Evolutionary conservation across 2,113 vertebrate genomes (phyloP).

Genomic region (Anthoscopus minutus): DNA sequence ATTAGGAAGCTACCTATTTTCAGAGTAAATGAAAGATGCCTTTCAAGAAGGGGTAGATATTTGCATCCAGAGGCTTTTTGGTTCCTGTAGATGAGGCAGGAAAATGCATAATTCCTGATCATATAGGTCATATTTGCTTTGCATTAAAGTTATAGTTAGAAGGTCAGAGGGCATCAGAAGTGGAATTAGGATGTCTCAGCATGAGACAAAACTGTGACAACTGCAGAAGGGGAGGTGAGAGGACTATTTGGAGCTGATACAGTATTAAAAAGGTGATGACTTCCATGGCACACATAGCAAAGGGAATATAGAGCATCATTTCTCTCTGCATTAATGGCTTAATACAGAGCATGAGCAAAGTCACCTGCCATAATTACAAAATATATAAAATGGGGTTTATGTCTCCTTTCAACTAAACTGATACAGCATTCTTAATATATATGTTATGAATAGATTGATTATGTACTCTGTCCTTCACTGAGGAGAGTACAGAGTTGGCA

Average conservation of each 20-base stretch:
- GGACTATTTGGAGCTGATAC: neutral
- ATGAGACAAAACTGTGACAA: neutral
- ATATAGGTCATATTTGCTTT: neutral
- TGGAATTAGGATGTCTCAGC: neutral
- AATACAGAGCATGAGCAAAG: neutral
- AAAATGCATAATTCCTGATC: neutral
- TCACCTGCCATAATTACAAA: neutral
- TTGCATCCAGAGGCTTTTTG: neutral
- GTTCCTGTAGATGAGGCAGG: neutral
- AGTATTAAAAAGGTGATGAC: neutral
- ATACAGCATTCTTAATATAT: neutral
- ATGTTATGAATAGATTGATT: neutral
- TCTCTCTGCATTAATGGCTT: constrained; percentile 28
- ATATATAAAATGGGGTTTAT: neutral
- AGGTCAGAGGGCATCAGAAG: neutral
- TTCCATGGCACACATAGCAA: neutral
- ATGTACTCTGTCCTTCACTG: neutral
- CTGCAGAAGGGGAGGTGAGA: neutral
- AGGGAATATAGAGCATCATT: neutral
- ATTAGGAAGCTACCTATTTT: neutral
- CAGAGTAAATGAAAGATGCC: neutral
- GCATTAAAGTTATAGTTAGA: neutral
- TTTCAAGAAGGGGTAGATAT: neutral
- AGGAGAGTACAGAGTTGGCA: neutral
- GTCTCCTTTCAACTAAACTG: constrained; percentile 6